These are phyloP conservation scores for Hormaphis cornu DNA, from an alignment of 1,140 invertebrate genomes.

Conservation along the genomic window DNA sequence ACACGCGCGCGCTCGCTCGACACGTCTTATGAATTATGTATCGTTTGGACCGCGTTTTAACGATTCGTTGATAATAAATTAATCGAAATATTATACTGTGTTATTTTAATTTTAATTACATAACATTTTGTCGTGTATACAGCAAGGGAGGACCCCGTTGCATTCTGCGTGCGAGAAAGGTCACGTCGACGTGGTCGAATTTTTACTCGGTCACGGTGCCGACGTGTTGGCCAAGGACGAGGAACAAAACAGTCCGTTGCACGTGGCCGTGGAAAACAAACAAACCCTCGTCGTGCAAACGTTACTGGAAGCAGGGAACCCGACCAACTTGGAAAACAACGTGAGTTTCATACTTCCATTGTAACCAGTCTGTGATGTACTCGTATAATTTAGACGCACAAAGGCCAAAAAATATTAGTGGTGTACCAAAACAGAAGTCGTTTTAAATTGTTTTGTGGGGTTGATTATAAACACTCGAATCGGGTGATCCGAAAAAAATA, in stretches of 20 bases:
- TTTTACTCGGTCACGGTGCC: slow-evolving; percentile 49
- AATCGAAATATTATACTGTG: too few species aligned
- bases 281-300: slow-evolving; percentile 62
- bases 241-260: slow-evolving; percentile 68
- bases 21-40: too few species aligned
- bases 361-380: too few species aligned
- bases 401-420: too few species aligned
- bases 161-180: slow-evolving; percentile 66
- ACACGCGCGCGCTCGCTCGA: too few species aligned
- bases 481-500: too few species aligned
- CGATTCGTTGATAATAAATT: too few species aligned
- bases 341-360: slow-evolving; percentile 43
- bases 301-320: slow-evolving; percentile 51
- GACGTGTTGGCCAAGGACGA: slow-evolving; percentile 55
- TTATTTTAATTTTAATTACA: not conserved
- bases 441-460: too few species aligned
- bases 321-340: slow-evolving; percentile 50
- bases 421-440: too few species aligned
- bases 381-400: too few species aligned
- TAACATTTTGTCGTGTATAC: slow-evolving; percentile 35
- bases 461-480: too few species aligned
- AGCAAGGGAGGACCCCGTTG: slow-evolving; percentile 58
- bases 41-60: too few species aligned
- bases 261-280: slow-evolving; percentile 68
- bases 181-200: slow-evolving; percentile 56